phyloP scores from a whole-genome alignment of 2,797 vertebrate species.

The Takifugu ocellatus region DNA sequence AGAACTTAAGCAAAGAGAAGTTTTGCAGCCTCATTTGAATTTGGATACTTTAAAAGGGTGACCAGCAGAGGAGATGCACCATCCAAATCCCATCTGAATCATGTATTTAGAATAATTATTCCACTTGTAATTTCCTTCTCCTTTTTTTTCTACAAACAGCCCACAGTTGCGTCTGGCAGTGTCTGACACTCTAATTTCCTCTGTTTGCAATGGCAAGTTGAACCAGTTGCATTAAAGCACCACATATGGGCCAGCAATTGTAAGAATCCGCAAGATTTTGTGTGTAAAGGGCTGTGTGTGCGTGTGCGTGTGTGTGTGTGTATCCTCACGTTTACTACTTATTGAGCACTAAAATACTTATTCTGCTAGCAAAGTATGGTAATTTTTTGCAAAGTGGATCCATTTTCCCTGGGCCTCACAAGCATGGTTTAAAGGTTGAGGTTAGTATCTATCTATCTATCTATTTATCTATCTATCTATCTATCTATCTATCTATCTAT shows the following conservation, averaged over 20 bases:
- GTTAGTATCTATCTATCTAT: too few species aligned
- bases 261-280: too few species aligned
- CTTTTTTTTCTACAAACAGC: constrained; percentile 31
- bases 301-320: background rate
- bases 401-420: too few species aligned
- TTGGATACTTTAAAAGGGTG: constrained; percentile 9
- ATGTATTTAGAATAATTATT: constrained; percentile 15
- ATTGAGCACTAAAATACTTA: too few species aligned
- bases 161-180: constrained; percentile 31
- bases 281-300: too few species aligned
- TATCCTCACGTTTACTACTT: too few species aligned
- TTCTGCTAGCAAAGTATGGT: too few species aligned
- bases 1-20: constrained; percentile 12
- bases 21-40: constrained; percentile 35
- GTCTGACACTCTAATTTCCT: constrained; percentile 44
- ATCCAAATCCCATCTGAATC: constrained; percentile 24
- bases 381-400: too few species aligned
- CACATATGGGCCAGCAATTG: too few species aligned
- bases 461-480: background rate
- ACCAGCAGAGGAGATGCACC: constrained; percentile 15
- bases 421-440: too few species aligned
- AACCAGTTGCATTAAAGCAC: constrained; percentile 30
- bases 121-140: constrained; percentile 27
- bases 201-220: constrained; percentile 9
- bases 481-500: too few species aligned